Evolutionary conservation across 2,888 invertebrate genomes (phyloP), one percentile per base, ranked within the genome.

Genomic region (Criorhina ranunculi): DNA sequence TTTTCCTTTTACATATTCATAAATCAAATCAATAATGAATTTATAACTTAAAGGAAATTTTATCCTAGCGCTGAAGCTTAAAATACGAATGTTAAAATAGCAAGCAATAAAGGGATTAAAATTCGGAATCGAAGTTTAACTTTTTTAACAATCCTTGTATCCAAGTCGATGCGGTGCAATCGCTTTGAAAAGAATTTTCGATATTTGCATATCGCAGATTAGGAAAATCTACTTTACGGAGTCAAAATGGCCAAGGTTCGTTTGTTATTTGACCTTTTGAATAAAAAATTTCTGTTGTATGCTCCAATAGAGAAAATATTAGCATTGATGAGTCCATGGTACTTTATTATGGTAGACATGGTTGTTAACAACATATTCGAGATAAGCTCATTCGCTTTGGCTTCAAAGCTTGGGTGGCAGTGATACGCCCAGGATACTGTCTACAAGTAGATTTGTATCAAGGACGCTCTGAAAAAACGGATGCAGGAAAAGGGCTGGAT

Each of bases 301-400:
- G 59, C 59, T n/a, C 37, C 59, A 37, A 37, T 40, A 24, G 59
- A 59, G n/a, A 59, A 37, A 7, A 59, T 11, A 19, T 59, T 3
- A 59, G 37, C 5, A 40, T 37, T 35, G 59, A 59, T 40, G 40
- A 59, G 31, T 37, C 40, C n/a, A 59, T 59, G 59, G 42, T 59
- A 2, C 59, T 19, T 40, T 37, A 59, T 29, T 59, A 40, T 59
- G 59, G 59, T 24, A 59, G 59, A 59, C 59, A 59, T 59, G 59
- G 59, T 2, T 59, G 59, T 29, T 37, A 35, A n/a, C n/a, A n/a
- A n/a, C n/a, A n/a, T n/a, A n/a, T n/a, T n/a, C n/a, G n/a, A n/a
- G n/a, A n/a, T n/a, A n/a, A n/a, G n/a, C n/a, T n/a, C n/a, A n/a
- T n/a, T n/a, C n/a, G n/a, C n/a, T n/a, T n/a, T n/a, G n/a, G n/a